Conservation (phyloP, 1,140 invertebrate genomes). For the Tyrophagus putrescentiae region DNA sequence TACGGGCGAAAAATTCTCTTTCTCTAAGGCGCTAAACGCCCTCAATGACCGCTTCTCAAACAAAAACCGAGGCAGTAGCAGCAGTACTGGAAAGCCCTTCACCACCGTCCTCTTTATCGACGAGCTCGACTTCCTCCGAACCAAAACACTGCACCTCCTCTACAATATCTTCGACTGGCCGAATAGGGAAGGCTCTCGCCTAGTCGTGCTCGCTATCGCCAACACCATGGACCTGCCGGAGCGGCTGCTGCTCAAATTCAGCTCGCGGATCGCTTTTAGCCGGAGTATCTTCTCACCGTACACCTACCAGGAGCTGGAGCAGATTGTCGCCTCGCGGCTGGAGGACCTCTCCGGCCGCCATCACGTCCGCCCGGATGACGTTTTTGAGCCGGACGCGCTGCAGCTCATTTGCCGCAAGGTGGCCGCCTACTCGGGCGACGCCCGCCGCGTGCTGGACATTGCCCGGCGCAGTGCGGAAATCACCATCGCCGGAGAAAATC, state of each 20-base stretch:
- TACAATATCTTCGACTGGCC: slow-evolving; percentile 97
- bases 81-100: no score
- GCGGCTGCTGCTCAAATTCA: slow-evolving; percentile 52
- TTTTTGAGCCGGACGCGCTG: slow-evolving; percentile 66
- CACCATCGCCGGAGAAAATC: slow-evolving; percentile 33
- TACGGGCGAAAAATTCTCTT: slow-evolving; percentile 52
- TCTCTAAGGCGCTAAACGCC: slow-evolving; percentile 62
- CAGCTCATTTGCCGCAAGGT: slow-evolving; percentile 75
- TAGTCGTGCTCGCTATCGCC: slow-evolving; percentile 86
- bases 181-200: slow-evolving; percentile 50
- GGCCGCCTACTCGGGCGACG: slow-evolving; percentile 89
- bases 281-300: slow-evolving; percentile 89
- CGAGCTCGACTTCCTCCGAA: slow-evolving; percentile 79
- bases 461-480: slow-evolving; percentile 78
- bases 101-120: slow-evolving; percentile 73
- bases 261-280: slow-evolving; percentile 61
- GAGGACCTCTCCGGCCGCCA: slow-evolving; percentile 27
- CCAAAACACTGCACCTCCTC: slow-evolving; percentile 79
- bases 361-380: no score
- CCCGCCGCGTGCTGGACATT: slow-evolving; percentile 81
- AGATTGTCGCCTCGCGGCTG: slow-evolving; percentile 43
- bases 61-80: slow-evolving; percentile 32
- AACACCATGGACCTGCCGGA: slow-evolving; percentile 99
- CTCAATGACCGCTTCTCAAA: slow-evolving; percentile 62
- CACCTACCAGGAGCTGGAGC: slow-evolving; percentile 67